Conservation (phyloP, 2,888 invertebrate genomes). For the Drosophila seclusa region DNA sequence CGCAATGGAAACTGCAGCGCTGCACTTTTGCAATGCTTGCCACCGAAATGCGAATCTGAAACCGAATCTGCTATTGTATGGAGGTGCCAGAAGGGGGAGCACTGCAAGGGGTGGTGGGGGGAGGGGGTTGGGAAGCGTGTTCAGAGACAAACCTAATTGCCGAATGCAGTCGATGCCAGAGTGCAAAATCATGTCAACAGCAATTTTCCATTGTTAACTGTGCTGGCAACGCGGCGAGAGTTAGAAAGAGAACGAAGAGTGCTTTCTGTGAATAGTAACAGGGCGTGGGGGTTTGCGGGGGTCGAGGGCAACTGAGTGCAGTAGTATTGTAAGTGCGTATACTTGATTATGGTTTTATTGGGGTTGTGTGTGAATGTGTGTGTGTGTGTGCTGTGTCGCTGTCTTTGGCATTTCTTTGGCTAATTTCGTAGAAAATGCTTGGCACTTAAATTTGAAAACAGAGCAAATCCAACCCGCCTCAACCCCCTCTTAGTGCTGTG, state of each 20-base stretch:
- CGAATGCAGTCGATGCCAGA: constrained; percentile 85
- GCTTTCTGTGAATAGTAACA: neutral
- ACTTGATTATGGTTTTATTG: constrained; percentile 81
- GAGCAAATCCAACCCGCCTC: constrained; percentile 52
- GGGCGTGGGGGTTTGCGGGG: neutral
- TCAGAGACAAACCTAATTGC: constrained; percentile 85
- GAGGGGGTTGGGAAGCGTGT: constrained; percentile 4
- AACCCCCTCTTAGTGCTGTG: constrained; percentile 2
- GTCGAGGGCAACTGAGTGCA: constrained; percentile 40
- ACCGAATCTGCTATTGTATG: constrained; percentile 12
- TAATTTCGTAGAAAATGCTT: constrained; percentile 77
- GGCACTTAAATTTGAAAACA: constrained; percentile 80
- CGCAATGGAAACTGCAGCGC: constrained; percentile 75
- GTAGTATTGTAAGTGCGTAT: constrained; percentile 67
- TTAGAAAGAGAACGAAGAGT: constrained; percentile 17
- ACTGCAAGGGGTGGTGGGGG: neutral
- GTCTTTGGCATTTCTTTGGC: constrained; percentile 67
- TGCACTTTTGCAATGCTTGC: constrained; percentile 68
- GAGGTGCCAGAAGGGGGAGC: neutral
- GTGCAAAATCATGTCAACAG: constrained; percentile 86
- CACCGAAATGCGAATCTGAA: constrained; percentile 56
- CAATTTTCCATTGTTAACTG: constrained; percentile 82
- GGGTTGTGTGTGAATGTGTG: constrained; percentile 31
- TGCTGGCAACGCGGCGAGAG: constrained; percentile 10
- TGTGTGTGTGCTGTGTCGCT: constrained; percentile 20